Evolutionary conservation across 2,113 vertebrate genomes (phyloP), one percentile per base, ranked within the genome.

Genomic region (Chitala chitala): DNA sequence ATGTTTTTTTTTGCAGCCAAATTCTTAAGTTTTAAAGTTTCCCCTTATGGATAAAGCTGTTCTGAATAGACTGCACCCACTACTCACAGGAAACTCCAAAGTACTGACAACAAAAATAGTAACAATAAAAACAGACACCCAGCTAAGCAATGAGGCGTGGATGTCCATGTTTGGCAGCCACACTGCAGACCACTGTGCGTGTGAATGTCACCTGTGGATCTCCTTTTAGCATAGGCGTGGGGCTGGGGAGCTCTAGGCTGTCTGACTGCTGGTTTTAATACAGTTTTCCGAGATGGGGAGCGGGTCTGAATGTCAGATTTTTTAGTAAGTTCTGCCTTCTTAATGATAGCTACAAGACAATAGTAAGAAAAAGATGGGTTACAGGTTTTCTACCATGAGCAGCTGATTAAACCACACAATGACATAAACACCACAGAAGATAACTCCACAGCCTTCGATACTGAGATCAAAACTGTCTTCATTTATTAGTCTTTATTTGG

Each of bases 261-360:
- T 91, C 92, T 94, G 92, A 93, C 93, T 82, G 90, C 92, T 90
- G 85, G 94, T 95, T 93, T 97, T 94, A 92, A 94, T 89, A 92
- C 91, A 79, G 91, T 91, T 92, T 95, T 95, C 93, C 94, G 94
- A 92, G 93, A 94, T 7, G 94, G 94, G 87, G 94, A 96, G 82
- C 93, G 92, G 91, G 84, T 87, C 90, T 94, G 94, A 93, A 93
- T 93, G 89, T 92, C 94, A 90, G 92, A 90, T 91, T 94, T 91
- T 92, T 95, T 98, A 94, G 86, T 91, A 91, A 93, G 93, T 89
- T 98, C 95, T 92, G 92, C 92, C 93, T 94, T 96, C 94, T 95
- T 94, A 89, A 92, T 85, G 82, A 92, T 93, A 88, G 93, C 94
- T 95, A 93, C 53, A 88, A 84, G 68, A 86, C 87, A 24, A 64